Conservation (phyloP, 2,888 invertebrate species). For the Muschampia plurimacula region DNA sequence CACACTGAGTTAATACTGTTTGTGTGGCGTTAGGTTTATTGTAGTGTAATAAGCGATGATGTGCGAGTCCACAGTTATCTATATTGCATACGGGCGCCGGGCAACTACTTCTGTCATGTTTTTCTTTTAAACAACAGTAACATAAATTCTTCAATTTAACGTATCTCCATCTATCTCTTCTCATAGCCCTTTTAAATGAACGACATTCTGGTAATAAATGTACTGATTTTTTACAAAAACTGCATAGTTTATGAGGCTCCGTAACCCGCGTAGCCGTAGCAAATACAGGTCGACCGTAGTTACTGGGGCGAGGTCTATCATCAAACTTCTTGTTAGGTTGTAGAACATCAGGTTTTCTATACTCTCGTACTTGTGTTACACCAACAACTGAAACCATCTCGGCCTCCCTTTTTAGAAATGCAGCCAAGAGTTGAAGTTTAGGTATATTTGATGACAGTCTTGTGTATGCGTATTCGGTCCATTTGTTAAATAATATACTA, state of each 20-base stretch:
- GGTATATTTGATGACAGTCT: slow-evolving; percentile 20
- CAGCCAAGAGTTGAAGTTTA: slow-evolving; percentile 1
- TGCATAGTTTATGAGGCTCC: background rate
- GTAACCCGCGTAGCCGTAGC: background rate
- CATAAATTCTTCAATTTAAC: slow-evolving; percentile 36
- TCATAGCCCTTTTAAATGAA: slow-evolving; percentile 43
- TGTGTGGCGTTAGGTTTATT: background rate
- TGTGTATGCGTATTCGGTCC: slow-evolving; percentile 22
- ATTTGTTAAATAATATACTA: slow-evolving; percentile 23
- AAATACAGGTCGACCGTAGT: slow-evolving; percentile 1
- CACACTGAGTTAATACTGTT: background rate
- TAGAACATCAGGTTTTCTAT: background rate
- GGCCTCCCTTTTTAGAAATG: background rate
- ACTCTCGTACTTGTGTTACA: background rate
- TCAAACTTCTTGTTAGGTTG: background rate
- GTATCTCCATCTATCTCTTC: slow-evolving; percentile 40
- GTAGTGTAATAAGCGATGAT: background rate
- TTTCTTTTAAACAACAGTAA: slow-evolving; percentile 10
- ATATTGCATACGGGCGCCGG: background rate
- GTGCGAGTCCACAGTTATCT: background rate
- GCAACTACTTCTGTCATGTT: background rate
- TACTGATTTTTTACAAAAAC: slow-evolving; percentile 15
- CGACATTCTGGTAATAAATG: slow-evolving; percentile 43
- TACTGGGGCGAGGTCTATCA: slow-evolving; percentile 5
- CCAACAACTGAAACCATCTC: background rate